Evolutionary conservation across 1,140 invertebrate genomes (phyloP).

Genomic region (Drosophila mauritiana): DNA sequence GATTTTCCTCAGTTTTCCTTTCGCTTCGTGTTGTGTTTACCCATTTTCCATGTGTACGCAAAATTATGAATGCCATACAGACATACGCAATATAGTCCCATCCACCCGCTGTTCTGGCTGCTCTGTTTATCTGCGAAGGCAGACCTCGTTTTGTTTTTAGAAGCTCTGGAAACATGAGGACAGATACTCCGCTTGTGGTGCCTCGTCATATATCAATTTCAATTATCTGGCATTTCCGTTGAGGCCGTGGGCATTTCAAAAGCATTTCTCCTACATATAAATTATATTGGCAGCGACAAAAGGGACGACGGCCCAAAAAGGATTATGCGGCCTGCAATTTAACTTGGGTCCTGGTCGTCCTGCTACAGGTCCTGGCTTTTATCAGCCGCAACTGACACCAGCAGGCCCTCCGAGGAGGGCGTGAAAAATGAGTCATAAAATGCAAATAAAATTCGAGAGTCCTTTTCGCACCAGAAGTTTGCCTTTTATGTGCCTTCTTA

Average conservation of each 20-base stretch:
- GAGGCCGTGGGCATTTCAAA: slow-evolving; percentile 27
- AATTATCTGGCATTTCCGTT: slow-evolving; percentile 64
- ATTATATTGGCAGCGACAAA: slow-evolving; percentile 71
- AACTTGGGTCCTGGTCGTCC: slow-evolving; percentile 33
- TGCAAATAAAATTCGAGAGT: slow-evolving; percentile 80
- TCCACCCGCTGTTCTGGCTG: slow-evolving; percentile 8
- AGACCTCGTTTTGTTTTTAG: slow-evolving; percentile 58
- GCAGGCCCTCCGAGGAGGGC: slow-evolving; percentile 50
- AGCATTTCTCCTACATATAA: slow-evolving; percentile 60
- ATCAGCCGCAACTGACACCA: slow-evolving; percentile 74
- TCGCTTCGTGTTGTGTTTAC: slow-evolving; percentile 60
- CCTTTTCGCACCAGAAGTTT: slow-evolving; percentile 34
- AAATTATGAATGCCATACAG: slow-evolving; percentile 72
- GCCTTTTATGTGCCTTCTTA: slow-evolving; percentile 37
- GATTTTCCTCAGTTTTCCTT: slow-evolving; percentile 27
- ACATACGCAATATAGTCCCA: slow-evolving; percentile 67
- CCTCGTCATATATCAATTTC: slow-evolving; percentile 78
- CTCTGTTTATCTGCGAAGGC: slow-evolving; percentile 69
- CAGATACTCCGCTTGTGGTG: slow-evolving; percentile 24
- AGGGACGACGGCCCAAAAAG: slow-evolving; percentile 65
- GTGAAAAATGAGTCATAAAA: slow-evolving; percentile 82
- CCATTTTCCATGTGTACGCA: slow-evolving; percentile 65
- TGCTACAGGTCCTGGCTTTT: slow-evolving; percentile 58
- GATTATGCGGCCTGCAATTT: slow-evolving; percentile 73
- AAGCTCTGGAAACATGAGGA: slow-evolving; percentile 38